Evolutionary conservation across 2,797 vertebrate species (phyloP), one percentile per base, ranked within the genome.

Genomic region (Streptopelia turtur): DNA sequence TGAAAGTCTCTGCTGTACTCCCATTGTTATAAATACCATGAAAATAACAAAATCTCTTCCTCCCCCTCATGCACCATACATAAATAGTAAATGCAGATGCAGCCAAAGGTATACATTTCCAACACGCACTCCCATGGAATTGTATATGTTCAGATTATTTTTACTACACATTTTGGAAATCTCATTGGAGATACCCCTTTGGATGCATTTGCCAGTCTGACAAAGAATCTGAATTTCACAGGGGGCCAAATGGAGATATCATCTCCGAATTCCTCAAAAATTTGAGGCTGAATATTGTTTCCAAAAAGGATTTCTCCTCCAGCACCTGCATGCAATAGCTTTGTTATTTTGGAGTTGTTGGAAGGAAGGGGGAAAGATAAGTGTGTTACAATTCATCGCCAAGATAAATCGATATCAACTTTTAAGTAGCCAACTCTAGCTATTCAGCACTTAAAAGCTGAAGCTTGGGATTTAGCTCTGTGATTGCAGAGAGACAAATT

Each of bases 361-460:
- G 82, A 82, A 94, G 71, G 91, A 93, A 96, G 47, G 17, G 47
- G 81, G 78, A 65, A 86, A 91, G 94, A 92, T 92, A 89, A 95
- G 71, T 75, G 71, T 0, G 2, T 70, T 92, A 92, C 84, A 72
- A 87, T 92, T 92, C 43, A 45, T 12, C 33, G 77, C 37, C 2
- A 65, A 92, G 83, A 95, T 60, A 95, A 95, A 87, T 28, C 60
- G 74, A 17, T 74, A 87, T 60, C 75, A 92, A 8, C 52, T 83
- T 91, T 56, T 60, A 91, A 94, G 56, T 49, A 66, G 45, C 4
- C 1, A 74, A 80, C 39, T 86, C 39, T 59, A 89, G n/a, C 22
- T 65, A n/a, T 57, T 66, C 85, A 93, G 75, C 43, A 45, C 13
- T 83, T 52, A 43, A 12, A 43, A 41, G 41, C 13, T 47, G 59